Base-by-base conservation (phyloP, 1,140 invertebrate species). In the Macrostomum lignano region DNA sequence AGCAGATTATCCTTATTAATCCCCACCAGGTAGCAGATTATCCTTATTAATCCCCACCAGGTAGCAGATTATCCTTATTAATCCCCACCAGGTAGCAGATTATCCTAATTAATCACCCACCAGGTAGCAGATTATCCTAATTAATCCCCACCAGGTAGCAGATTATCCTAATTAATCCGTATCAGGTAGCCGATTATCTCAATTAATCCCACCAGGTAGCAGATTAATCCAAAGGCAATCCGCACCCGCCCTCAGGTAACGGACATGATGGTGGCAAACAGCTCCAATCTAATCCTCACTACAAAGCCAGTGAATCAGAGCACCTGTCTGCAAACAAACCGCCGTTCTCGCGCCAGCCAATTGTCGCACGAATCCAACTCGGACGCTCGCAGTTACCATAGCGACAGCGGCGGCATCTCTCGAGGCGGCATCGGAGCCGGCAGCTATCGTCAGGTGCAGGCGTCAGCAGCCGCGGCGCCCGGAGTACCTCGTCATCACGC, bases 211-310 rank as follows among this genome's bases (percentile, higher is more conserved):
- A 24, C n/a, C 23, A 24, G n/a, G 43, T 86, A 4, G 71, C 71
- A 36, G 81, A 79, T n/a, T n/a, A n/a, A n/a, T n/a, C n/a, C n/a
- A 91, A 91, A 63, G n/a, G n/a, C n/a, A 24, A 9, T n/a, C n/a
- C 9, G 9, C n/a, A 84, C 79, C 1, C 58, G 94, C 6, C 86
- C 96, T 62, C 88, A 98, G 68, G 86, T 94, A 11, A 96, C 88
- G 0, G 88, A 98, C 58, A 98, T 98, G 91, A 96, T 98, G 91
- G 81, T 98, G 20, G 91, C 91, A 3, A 98, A 98, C 60, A 88
- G 79, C 40, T 82, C 78, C 14, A 98, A 98, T 64, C 64, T 98
- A 33, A 96, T 98, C 42, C 84, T 98, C 38, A 98, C 86, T 0
- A 84, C 60, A n/a, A 52, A 58, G 36, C 54, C 55, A 4, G 47